A percentile compares a stretch with the other conserved stretches of the same genome.
These are phyloP conservation scores for Xanthorhoe spadicearia DNA, from an alignment of 2,888 invertebrate genomes.

Conservation along the genomic window DNA sequence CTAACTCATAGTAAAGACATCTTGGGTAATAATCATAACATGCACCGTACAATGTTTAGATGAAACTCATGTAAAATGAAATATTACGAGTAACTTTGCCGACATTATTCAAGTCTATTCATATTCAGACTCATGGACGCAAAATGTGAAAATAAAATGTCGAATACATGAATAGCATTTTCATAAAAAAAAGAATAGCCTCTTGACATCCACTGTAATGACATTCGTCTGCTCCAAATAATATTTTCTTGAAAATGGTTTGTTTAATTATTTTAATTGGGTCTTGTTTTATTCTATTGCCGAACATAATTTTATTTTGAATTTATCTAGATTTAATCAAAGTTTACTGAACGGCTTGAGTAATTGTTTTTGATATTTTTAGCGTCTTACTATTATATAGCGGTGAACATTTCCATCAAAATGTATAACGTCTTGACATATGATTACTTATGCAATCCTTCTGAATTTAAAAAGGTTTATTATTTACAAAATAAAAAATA, in stretches of 20 bases:
- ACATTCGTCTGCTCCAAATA: conserved; percentile 14
- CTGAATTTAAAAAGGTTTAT: too few relatives aligned
- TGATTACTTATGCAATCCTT: too few relatives aligned
- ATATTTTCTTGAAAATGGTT: conserved; percentile 7
- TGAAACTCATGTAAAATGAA: conserved; percentile 9
- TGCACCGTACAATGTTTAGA: neutral
- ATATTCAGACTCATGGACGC: conserved; percentile 24
- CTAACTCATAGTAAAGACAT: too few relatives aligned
- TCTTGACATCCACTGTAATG: conserved; percentile 21
- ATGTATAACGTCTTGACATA: too few relatives aligned
- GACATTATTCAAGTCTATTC: conserved; percentile 20
- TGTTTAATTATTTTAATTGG: conserved; percentile 10
- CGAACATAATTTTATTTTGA: too few relatives aligned
- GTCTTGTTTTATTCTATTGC: neutral
- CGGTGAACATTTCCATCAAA: too few relatives aligned
- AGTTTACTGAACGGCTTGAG: too few relatives aligned
- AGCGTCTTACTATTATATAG: too few relatives aligned
- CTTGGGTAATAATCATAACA: too few relatives aligned
- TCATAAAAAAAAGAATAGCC: conserved; percentile 25
- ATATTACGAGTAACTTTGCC: conserved; percentile 15
- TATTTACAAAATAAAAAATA: neutral
- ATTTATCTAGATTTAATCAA: too few relatives aligned
- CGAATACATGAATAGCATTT: conserved; percentile 29
- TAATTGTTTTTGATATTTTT: too few relatives aligned
- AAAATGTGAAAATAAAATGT: conserved; percentile 26